These are phyloP conservation scores for Tauraco erythrolophus DNA, from an alignment of 2,113 vertebrate species.

Conservation along the genomic window DNA sequence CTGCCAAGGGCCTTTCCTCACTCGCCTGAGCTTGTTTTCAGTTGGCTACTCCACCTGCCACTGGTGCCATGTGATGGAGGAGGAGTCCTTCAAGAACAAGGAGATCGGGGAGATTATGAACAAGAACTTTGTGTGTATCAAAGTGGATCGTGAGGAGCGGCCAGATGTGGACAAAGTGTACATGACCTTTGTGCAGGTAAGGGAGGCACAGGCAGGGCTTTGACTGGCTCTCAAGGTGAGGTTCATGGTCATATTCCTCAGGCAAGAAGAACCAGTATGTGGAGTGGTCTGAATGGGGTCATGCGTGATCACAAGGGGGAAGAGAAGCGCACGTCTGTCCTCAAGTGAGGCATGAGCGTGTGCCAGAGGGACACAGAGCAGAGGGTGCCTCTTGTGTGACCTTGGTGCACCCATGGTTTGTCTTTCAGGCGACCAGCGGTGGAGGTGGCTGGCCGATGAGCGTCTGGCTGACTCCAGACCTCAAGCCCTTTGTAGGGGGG, in stretches of 20 bases:
- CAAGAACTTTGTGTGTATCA: constrained; percentile 91
- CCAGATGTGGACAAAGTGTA: constrained; percentile 96
- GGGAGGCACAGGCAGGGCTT: accelerated
- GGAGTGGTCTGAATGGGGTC: no score
- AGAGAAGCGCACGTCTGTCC: accelerated
- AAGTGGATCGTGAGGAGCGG: constrained; percentile 93
- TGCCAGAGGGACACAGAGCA: neutral
- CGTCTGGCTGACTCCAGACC: constrained; percentile 93
- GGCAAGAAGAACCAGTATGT: neutral
- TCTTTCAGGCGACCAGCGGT: constrained; percentile 87
- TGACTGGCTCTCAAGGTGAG: neutral
- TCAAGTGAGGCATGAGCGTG: neutral
- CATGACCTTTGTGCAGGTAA: constrained; percentile 95
- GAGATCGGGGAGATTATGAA: constrained; percentile 88
- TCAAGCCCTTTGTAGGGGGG: constrained; percentile 90
- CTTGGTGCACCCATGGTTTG: accelerated
- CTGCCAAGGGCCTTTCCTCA: neutral
- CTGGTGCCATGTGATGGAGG: constrained; percentile 97
- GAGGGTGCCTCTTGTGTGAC: neutral
- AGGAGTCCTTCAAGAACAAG: constrained; percentile 91
- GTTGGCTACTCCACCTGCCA: constrained; percentile 97
- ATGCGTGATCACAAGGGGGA: accelerated
- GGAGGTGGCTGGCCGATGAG: constrained; percentile 98
- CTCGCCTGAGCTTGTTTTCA: constrained; percentile 51
- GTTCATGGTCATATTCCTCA: neutral